These are phyloP conservation scores for Zosterops pallidus DNA, from an alignment of 2,113 vertebrate genomes.

Conservation along the genomic window DNA sequence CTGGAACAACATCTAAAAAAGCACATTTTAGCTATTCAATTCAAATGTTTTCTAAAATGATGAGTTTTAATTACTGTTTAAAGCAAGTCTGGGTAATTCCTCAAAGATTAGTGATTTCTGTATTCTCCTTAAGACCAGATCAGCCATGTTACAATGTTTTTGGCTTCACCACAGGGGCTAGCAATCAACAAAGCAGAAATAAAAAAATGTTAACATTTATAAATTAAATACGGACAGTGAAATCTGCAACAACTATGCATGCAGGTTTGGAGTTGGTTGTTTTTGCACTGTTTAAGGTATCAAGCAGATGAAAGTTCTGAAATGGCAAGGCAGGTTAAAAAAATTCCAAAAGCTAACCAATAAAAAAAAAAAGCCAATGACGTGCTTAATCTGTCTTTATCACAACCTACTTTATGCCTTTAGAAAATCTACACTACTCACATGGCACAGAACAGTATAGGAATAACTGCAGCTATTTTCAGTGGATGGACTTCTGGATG, in stretches of 20 bases:
- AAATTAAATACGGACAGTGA: not conserved
- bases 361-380: not conserved
- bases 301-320: not conserved
- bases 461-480: not conserved
- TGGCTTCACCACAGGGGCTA: not conserved
- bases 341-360: not conserved
- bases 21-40: not conserved
- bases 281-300: not conserved
- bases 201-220: not conserved
- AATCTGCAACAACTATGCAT: not conserved
- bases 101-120: not conserved
- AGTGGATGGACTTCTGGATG: not conserved
- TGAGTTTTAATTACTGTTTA: not conserved
- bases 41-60: not conserved
- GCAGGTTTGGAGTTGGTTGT: not conserved
- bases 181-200: not conserved
- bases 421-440: not conserved
- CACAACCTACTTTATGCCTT: not conserved
- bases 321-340: not conserved
- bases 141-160: fast-evolving
- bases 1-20: not conserved
- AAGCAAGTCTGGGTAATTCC: not conserved
- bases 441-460: not conserved
- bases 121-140: not conserved
- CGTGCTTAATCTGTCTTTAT: not conserved